Base-by-base conservation (phyloP, 2,888 invertebrate species). In the Hymenopus coronatus region DNA sequence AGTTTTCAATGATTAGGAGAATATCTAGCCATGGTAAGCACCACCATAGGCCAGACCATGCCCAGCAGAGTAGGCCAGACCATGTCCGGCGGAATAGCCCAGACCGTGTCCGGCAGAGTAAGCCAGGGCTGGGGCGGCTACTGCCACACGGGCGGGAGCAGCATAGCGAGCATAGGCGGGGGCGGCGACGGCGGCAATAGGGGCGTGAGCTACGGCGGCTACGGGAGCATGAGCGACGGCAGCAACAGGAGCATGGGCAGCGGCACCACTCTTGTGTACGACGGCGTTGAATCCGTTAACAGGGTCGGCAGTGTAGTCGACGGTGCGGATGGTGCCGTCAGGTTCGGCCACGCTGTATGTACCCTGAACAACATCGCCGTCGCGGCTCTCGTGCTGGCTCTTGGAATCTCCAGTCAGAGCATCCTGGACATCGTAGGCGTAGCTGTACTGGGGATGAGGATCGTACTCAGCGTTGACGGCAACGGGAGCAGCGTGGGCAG, bases 201-300 rank as follows among this genome's bases (percentile, higher is more conserved):
- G 83, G 46, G 89, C 86, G 28, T 14, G 28, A 33, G 84, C 84
- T 14, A 54, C 28, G 46, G 84, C 28, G 25, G 88, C 83, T 30
- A 89, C 89, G 70, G 90, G 89, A 88, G 88, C 90, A 82, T 84
- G 87, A 14, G 28, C 85, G 14, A 82, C 88, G 27, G 83, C 81
- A 82, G 90, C 90, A 20, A 89, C 89, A 83, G 90, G 89, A 25
- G 88, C 90, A 87, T 28, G 54, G 12, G 88, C 87, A 30, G 87
- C 88, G 33, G 82, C 70, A 85, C 88, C 88, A 54, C 87, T 88
- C 83, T 88, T 86, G 82, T 88, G 88, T 88, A 91, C 90, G 89
- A 91, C 90, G 89, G 91, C 91, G 90, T 91, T 91, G 90, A 91
- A 91, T 90, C 91, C 91, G 88, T 90, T 90, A 89, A 90, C 89